A percentile compares a stretch with the other conserved stretches of the same genome.
These are phyloP conservation scores for Glossophaga mutica DNA, from an alignment of 2,797 vertebrate species.

Conservation along the genomic window DNA sequence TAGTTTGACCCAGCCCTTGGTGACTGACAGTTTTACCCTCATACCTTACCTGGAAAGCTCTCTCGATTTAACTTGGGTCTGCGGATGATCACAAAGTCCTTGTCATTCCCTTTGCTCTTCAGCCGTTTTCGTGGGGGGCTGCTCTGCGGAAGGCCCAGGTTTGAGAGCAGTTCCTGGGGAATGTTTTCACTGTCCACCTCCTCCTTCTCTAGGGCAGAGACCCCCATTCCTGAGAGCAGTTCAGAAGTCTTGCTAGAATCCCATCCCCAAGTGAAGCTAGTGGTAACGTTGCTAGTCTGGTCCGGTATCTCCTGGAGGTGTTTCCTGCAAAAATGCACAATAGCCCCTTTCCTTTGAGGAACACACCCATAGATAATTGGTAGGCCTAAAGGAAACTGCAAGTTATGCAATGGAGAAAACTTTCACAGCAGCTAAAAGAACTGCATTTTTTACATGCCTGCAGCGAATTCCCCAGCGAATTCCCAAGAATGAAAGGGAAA, in stretches of 20 bases:
- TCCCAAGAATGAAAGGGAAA: conserved; percentile 49
- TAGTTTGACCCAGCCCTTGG: neutral
- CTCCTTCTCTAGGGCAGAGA: conserved; percentile 80
- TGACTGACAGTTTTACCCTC: neutral
- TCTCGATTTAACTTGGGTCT: conserved; percentile 83
- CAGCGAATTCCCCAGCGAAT: neutral
- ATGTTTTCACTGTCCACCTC: conserved; percentile 86
- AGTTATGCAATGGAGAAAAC: neutral
- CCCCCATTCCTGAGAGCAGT: conserved; percentile 77
- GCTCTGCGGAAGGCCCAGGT: conserved; percentile 76
- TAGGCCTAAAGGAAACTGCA: conserved; percentile 21
- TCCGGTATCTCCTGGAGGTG: conserved; percentile 88
- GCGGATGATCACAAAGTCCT: conserved; percentile 85
- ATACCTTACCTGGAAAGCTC: conserved; percentile 74
- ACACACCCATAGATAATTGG: neutral
- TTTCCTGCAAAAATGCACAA: conserved; percentile 77
- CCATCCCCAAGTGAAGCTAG: conserved; percentile 82
- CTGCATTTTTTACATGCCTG: neutral
- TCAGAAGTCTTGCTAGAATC: conserved; percentile 81
- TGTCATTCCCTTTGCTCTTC: conserved; percentile 83
- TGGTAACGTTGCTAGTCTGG: conserved; percentile 80
- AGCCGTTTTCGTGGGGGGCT: conserved; percentile 85
- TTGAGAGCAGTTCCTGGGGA: conserved; percentile 84
- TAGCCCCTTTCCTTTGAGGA: conserved; percentile 29
- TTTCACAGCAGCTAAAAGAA: neutral